Evolutionary conservation across 2,888 invertebrate genomes (phyloP).

Genomic region (Oxyteleia sp.): DNA sequence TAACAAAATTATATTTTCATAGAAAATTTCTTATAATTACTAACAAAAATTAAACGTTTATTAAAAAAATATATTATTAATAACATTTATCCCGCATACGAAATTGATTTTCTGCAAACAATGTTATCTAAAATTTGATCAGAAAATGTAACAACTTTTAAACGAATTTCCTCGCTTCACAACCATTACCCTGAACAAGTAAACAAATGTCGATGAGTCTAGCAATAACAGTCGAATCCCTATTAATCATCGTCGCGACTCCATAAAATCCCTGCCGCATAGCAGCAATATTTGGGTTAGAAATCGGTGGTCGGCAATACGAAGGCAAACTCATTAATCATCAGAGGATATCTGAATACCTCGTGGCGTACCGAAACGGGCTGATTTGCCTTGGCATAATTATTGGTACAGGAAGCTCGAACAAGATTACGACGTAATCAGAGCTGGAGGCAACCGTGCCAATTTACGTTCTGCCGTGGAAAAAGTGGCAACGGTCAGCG

Average conservation of each 20-base stretch:
- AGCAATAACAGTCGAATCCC: slow-evolving; percentile 34
- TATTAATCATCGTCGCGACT: slow-evolving; percentile 50
- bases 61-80: too few species aligned
- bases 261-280: slow-evolving; percentile 25
- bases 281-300: slow-evolving; percentile 32
- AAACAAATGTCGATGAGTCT: slow-evolving; percentile 20
- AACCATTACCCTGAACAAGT: slow-evolving; percentile 19
- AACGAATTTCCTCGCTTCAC: too few species aligned
- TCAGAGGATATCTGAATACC: slow-evolving; percentile 31
- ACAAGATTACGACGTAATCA: slow-evolving; percentile 25
- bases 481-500: slow-evolving; percentile 50
- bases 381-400: slow-evolving; percentile 32
- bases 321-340: slow-evolving; percentile 59
- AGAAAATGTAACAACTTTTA: too few species aligned
- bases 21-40: too few species aligned
- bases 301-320: slow-evolving; percentile 30
- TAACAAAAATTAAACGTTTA: too few species aligned
- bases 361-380: slow-evolving; percentile 11
- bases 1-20: too few species aligned
- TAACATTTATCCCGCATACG: too few species aligned
- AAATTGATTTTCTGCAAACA: too few species aligned
- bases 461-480: slow-evolving; percentile 12
- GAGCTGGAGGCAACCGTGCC: slow-evolving; percentile 1
- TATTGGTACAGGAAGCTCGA: slow-evolving; percentile 32
- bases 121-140: too few species aligned